A percentile compares a stretch with the other conserved stretches of the same genome.
Conservation (phyloP, 2,797 vertebrate species). For the Gymnodraco acuticeps region DNA sequence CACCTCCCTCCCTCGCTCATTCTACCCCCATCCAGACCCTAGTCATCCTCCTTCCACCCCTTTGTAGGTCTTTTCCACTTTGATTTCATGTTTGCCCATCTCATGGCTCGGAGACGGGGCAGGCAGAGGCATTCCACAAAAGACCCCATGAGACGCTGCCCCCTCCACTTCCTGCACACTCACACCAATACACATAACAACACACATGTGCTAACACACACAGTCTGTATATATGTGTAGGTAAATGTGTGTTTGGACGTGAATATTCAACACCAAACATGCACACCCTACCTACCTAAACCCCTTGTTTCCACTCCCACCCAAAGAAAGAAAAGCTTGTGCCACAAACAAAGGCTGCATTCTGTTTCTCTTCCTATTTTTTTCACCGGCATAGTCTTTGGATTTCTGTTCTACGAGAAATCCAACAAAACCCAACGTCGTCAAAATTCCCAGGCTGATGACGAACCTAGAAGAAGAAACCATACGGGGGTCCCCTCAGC, state of each 20-base stretch:
- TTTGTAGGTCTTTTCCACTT: conserved; percentile 86
- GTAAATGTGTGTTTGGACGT: conserved; percentile 23
- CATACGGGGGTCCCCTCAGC: conserved; percentile 53
- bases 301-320: conserved; percentile 33
- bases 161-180: conserved; percentile 58
- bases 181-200: conserved; percentile 43
- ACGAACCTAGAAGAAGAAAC: conserved; percentile 31
- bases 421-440: conserved; percentile 4
- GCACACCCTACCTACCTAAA: conserved; percentile 20
- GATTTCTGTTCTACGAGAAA: neutral
- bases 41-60: conserved; percentile 79
- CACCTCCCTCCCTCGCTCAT: conserved; percentile 38
- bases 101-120: conserved; percentile 66
- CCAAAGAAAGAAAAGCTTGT: conserved; percentile 56
- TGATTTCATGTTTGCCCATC: conserved; percentile 86
- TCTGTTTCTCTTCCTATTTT: conserved; percentile 80
- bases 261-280: conserved; percentile 24
- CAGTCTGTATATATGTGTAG: conserved; percentile 4
- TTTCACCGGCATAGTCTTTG: conserved; percentile 73
- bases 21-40: conserved; percentile 65
- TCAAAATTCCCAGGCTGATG: conserved; percentile 40
- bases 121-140: conserved; percentile 75
- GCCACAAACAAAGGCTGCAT: conserved; percentile 84
- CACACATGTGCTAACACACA: conserved; percentile 10
- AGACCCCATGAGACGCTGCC: conserved; percentile 57